Base-by-base conservation (phyloP, 2,797 vertebrate genomes). In the Danio albolineatus region DNA sequence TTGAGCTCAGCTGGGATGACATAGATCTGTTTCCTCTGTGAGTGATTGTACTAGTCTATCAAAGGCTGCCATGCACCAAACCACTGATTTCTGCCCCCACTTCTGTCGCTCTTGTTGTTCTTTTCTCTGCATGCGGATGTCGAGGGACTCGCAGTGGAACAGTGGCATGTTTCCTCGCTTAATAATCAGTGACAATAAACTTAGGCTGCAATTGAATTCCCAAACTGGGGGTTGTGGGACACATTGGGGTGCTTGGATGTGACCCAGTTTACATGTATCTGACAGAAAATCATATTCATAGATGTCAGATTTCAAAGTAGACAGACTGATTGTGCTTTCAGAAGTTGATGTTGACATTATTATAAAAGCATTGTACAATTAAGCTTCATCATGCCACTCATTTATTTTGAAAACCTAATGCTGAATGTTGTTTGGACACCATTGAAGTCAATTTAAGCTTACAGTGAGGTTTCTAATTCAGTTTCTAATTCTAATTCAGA, bases 1-100 rank as follows among this genome's bases (percentile, higher is more conserved):
- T 89, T 91, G 90, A 93, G 87, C 89, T 82, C 80, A 81, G 84
- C 81, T 77, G 60, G 51, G 82, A 74, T 84, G 84, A 59, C 62
- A 65, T 64, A n/a, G 80, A 82, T 79, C 62, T 60, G 80, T 81
- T 73, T 78, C 66, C 75, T 82, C 73, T 49, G 28, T 14, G 65
- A 53, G 71, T 70, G 78, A 79, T 72, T 72, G 69, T 72, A 57
- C 49, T 57, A 73, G 46, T 59, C 74, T 78, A 66, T 67, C 59
- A 79, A 75, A 80, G 73, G 21, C 80, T 75, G 69, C 38, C 62
- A 80, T 64, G 75, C 13, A 10, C 76, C 14, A 70, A 81, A 61
- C 70, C 70, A 53, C 73, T 65, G 74, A 73, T 81, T 79, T 81
- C 83, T 76, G 10, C 41, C 7, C 43, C 65, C 59, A 60, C 74